These are phyloP conservation scores for Bombus terrestris DNA, from an alignment of 1,140 invertebrate genomes.

Conservation along the genomic window DNA sequence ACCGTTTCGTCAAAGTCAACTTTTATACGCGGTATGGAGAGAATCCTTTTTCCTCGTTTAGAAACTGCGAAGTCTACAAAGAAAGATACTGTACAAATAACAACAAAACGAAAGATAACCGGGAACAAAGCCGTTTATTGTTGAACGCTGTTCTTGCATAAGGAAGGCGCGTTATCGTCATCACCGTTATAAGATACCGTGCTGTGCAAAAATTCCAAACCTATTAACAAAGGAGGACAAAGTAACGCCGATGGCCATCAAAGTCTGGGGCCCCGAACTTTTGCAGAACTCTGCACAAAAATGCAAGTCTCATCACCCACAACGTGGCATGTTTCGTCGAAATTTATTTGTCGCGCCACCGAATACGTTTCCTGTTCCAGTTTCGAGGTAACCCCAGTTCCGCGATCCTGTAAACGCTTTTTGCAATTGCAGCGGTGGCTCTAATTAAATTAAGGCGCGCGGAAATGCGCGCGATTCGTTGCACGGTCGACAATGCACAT, in stretches of 20 bases:
- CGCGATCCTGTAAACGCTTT: neutral
- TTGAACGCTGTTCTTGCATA: too few species aligned
- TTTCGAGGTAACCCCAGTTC: neutral
- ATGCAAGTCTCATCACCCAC: neutral
- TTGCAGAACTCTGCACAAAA: neutral
- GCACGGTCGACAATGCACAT: neutral
- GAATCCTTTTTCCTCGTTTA: neutral
- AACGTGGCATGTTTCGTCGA: neutral
- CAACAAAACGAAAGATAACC: neutral
- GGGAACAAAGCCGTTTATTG: too few species aligned
- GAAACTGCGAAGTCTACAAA: neutral
- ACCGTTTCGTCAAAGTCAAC: neutral
- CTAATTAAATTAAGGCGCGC: slow-evolving; percentile 36
- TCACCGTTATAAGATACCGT: neutral
- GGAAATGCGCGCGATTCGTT: slow-evolving; percentile 7
- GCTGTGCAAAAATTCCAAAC: neutral
- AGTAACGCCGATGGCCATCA: too few species aligned
- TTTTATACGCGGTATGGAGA: neutral
- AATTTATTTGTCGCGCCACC: neutral
- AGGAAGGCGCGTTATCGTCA: neutral
- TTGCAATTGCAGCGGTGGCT: neutral
- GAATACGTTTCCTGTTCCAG: slow-evolving; percentile 9
- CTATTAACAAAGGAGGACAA: too few species aligned
- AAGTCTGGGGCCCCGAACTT: neutral
- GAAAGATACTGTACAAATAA: neutral